These are phyloP conservation scores for Ahaetulla prasina DNA, from an alignment of 2,113 vertebrate species.

Conservation along the genomic window DNA sequence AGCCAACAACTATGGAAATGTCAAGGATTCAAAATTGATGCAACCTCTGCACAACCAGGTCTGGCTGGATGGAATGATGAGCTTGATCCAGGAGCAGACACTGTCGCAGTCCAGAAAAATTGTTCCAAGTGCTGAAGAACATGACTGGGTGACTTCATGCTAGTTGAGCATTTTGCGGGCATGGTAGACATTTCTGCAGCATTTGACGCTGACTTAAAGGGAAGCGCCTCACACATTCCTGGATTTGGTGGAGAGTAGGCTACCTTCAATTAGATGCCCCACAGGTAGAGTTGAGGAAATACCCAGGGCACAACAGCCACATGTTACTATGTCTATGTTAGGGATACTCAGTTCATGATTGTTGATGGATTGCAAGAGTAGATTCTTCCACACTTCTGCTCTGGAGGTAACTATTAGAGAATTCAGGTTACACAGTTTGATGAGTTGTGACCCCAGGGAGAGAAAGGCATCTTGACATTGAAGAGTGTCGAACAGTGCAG, in stretches of 20 bases:
- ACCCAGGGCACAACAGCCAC: not conserved
- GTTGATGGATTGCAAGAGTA: not conserved
- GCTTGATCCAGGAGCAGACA: not conserved
- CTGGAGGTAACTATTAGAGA: not conserved
- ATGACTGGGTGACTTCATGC: not conserved
- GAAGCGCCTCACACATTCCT: not conserved
- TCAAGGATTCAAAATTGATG: not conserved
- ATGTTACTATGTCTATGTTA: not conserved
- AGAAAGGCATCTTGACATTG: not conserved
- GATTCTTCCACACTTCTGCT: not conserved
- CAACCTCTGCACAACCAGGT: not conserved
- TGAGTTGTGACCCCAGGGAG: not conserved
- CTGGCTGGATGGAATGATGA: not conserved
- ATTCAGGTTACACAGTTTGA: not conserved
- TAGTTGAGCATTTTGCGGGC: not conserved
- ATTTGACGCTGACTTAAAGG: not conserved
- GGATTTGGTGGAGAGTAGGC: not conserved
- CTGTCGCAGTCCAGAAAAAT: not conserved
- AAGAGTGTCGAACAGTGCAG: not conserved
- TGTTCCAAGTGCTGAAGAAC: not conserved
- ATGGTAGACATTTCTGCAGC: not conserved
- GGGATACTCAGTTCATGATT: not conserved
- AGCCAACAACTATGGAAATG: not conserved
- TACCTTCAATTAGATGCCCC: not conserved
- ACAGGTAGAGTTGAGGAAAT: not conserved